phyloP scores from a whole-genome alignment of 2,797 vertebrate genomes.

The Coranthus polyacanthus region DNA sequence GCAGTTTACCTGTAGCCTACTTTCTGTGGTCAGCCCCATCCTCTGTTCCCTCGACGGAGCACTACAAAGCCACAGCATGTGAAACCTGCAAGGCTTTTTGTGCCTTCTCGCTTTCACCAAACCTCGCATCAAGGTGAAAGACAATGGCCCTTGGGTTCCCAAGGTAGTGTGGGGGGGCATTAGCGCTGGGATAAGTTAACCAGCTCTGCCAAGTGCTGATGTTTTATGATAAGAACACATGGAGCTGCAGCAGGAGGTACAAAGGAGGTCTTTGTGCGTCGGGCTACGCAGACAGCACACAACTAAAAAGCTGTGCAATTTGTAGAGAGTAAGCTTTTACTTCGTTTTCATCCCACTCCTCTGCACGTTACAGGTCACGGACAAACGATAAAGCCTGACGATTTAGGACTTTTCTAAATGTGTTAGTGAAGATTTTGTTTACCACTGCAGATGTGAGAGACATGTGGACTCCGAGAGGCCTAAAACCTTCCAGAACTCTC shows the following conservation, averaged over 20 bases:
- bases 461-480: constrained; percentile 1
- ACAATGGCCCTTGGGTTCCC: constrained; percentile 79
- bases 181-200: constrained; percentile 71
- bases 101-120: constrained; percentile 68
- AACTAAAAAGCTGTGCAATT: constrained; percentile 58
- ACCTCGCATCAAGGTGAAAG: constrained; percentile 63
- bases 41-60: constrained; percentile 59
- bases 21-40: constrained; percentile 44
- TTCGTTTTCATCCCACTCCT: constrained; percentile 56
- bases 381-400: constrained; percentile 36
- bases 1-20: constrained; percentile 78
- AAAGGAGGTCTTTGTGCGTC: constrained; percentile 77
- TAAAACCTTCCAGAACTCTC: constrained; percentile 39
- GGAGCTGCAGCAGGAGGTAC: constrained; percentile 55
- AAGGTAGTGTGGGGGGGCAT: constrained; percentile 69
- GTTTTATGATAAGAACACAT: constrained; percentile 75
- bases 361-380: constrained; percentile 18
- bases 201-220: constrained; percentile 72
- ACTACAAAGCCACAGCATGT: constrained; percentile 75
- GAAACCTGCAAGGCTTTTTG: constrained; percentile 72
- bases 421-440: constrained; percentile 35
- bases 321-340: constrained; percentile 38
- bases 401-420: constrained; percentile 2
- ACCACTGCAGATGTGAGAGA: constrained; percentile 27
- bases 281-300: constrained; percentile 39